These are phyloP conservation scores for Onychomys leucogaster DNA, from an alignment of 2,797 vertebrate species.

Conservation along the genomic window DNA sequence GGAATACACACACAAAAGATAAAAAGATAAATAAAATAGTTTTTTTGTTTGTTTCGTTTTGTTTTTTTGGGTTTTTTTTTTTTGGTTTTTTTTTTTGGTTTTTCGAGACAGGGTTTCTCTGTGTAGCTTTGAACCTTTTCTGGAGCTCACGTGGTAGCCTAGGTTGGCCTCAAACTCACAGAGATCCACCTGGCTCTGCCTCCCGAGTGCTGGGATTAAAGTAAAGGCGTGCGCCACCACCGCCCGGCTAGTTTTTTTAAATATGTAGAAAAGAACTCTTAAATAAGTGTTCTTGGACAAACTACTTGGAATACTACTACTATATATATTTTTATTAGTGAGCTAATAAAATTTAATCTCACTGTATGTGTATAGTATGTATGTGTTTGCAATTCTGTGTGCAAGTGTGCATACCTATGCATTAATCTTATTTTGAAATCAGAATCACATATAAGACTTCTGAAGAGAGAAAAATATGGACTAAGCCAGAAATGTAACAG, in stretches of 20 bases:
- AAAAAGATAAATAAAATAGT: background rate
- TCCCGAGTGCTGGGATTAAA: no score
- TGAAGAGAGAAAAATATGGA: conserved; percentile 29
- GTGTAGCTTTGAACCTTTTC: no score
- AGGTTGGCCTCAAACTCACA: no score
- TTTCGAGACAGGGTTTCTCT: no score
- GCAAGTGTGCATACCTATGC: no score
- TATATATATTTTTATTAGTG: conserved; percentile 37
- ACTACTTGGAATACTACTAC: conserved; percentile 40
- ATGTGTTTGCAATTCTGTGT: background rate
- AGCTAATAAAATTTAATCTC: conserved; percentile 18
- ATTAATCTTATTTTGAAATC: conserved; percentile 59
- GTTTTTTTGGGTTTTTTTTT: no score
- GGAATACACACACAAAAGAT: background rate
- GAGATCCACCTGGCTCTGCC: no score
- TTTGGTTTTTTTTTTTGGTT: no score
- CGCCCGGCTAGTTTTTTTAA: no score
- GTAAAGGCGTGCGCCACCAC: no score
- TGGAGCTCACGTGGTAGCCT: no score
- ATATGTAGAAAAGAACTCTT: background rate
- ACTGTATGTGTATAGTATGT: background rate
- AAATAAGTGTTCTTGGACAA: conserved; percentile 19
- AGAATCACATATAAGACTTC: conserved; percentile 48
- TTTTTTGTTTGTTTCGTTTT: no score
- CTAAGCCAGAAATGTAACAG: conserved; percentile 42